Evolutionary conservation across 2,888 invertebrate species (phyloP).

Genomic region (Noctuana brunneofusca): DNA sequence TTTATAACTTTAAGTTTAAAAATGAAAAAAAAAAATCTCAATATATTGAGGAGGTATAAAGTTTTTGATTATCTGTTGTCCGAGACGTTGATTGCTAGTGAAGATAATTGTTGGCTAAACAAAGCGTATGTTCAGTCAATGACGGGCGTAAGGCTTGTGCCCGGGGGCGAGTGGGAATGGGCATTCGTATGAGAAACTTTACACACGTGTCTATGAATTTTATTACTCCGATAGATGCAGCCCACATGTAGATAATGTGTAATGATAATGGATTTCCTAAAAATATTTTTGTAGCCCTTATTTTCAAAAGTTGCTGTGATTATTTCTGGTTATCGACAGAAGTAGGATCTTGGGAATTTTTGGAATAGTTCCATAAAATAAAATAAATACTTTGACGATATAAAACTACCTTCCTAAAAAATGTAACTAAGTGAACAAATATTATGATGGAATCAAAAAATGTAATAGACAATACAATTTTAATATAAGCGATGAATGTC

Average conservation of each 20-base stretch:
- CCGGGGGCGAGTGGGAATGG: slow-evolving; percentile 56
- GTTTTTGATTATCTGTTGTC: slow-evolving; percentile 44
- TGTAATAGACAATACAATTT: too few relatives aligned
- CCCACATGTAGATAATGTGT: background rate
- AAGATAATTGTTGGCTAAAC: slow-evolving; percentile 77
- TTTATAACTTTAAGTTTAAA: background rate
- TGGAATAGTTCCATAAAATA: too few relatives aligned
- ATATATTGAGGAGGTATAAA: slow-evolving; percentile 30
- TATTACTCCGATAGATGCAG: slow-evolving; percentile 17
- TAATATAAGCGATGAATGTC: too few relatives aligned
- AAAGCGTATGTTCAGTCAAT: slow-evolving; percentile 66
- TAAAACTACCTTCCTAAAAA: too few relatives aligned
- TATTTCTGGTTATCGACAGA: background rate
- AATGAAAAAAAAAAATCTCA: slow-evolving; percentile 18
- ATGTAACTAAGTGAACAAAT: too few relatives aligned
- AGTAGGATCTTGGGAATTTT: too few relatives aligned
- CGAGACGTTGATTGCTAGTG: slow-evolving; percentile 63
- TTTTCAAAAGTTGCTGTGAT: background rate
- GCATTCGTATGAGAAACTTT: slow-evolving; percentile 64
- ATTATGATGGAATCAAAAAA: too few relatives aligned
- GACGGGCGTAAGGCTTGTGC: slow-evolving; percentile 61
- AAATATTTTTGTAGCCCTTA: background rate
- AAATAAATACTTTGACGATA: too few relatives aligned
- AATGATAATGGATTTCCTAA: slow-evolving; percentile 8
- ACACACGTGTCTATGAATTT: slow-evolving; percentile 16